Conservation (phyloP, 2,113 vertebrate species). For the Neotragus moschatus region DNA sequence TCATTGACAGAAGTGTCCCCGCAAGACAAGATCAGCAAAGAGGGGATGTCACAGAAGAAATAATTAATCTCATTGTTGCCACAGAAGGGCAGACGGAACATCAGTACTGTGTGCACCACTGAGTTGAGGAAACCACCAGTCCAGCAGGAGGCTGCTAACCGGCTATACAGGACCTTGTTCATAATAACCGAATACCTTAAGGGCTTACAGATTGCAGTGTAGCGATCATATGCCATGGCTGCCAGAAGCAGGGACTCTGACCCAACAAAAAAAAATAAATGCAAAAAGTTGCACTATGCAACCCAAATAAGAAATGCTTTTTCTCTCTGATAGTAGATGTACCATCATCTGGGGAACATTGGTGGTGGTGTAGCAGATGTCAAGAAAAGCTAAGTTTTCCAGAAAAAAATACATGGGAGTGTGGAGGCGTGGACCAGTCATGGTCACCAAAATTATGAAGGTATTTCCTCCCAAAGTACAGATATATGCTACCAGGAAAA, state of each 20-base stretch:
- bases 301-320: not conserved
- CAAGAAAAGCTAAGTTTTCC: slow-evolving; percentile 25
- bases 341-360: slow-evolving; percentile 39
- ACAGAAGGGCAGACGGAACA: not conserved
- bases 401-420: slow-evolving; percentile 46
- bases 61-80: not conserved
- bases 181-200: slow-evolving; percentile 43
- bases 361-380: slow-evolving; percentile 44
- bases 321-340: slow-evolving; percentile 10
- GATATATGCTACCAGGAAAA: slow-evolving; percentile 16
- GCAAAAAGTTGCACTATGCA: slow-evolving; percentile 50
- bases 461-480: slow-evolving; percentile 25
- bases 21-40: slow-evolving; percentile 14
- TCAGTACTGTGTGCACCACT: not conserved
- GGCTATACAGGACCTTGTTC: not conserved
- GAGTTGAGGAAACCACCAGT: not conserved
- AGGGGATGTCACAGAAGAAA: not conserved
- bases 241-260: slow-evolving; percentile 37
- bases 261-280: slow-evolving; percentile 37
- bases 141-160: not conserved
- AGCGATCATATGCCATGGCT: slow-evolving; percentile 60
- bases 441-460: slow-evolving; percentile 17
- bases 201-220: slow-evolving; percentile 57
- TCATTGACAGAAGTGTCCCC: slow-evolving; percentile 36
- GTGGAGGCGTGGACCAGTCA: not conserved